Percentiles rank a stretch among this genome's conserved stretches.
Evolutionary conservation across 64 coral and sea anemone genomes (phyloP).

Genomic region (Stichodactyla mertensii): DNA sequence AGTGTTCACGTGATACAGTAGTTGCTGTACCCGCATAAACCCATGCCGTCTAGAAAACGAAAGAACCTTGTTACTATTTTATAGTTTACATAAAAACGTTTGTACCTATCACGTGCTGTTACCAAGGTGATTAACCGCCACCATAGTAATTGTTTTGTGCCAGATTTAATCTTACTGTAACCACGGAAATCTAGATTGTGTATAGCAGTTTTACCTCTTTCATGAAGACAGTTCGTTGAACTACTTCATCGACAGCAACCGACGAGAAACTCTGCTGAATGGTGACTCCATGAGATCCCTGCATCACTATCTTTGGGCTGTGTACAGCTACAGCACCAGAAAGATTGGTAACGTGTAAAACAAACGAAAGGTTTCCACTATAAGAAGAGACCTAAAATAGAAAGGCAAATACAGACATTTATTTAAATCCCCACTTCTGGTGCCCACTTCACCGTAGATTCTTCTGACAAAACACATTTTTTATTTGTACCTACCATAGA

Average conservation of each 20-base stretch:
- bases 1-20: constrained; percentile 66
- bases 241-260: constrained; percentile 27
- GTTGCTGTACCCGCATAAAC: constrained; percentile 16
- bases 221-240: constrained; percentile 46
- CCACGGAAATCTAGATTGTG: not conserved
- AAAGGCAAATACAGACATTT: not conserved
- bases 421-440: too few relatives aligned
- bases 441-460: too few relatives aligned
- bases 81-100: too few relatives aligned
- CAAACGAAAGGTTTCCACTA: constrained; percentile 68
- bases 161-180: too few relatives aligned
- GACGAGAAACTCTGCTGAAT: constrained; percentile 42
- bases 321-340: not conserved
- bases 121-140: too few relatives aligned
- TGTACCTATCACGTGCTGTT: too few relatives aligned
- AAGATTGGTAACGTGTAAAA: constrained; percentile 37
- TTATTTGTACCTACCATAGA: constrained; percentile 53
- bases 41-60: constrained; percentile 50
- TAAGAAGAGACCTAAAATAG: constrained; percentile 60
- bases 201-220: constrained; percentile 49
- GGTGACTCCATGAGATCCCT: constrained; percentile 61
- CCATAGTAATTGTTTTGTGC: too few relatives aligned
- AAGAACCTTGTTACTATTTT: not conserved
- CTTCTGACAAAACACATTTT: not conserved
- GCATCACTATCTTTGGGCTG: constrained; percentile 32